Conservation (phyloP, 2,888 invertebrate species). For the Eulithis testata region DNA sequence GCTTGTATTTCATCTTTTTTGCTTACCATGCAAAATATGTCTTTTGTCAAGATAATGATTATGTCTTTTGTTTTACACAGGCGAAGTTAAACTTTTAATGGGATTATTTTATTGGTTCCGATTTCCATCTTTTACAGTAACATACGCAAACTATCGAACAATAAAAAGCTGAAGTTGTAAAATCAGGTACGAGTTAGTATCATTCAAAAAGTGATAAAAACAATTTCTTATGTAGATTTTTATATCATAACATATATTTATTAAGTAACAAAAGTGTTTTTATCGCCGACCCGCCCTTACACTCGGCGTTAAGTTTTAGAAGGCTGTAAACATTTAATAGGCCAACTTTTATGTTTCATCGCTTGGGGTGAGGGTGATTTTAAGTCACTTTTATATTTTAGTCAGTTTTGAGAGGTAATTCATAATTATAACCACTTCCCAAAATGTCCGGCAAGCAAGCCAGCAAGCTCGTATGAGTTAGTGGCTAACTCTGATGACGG, state of each 20-base stretch:
- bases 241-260: conserved; percentile 46
- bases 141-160: conserved; percentile 25
- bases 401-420: conserved; percentile 8
- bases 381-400: conserved; percentile 31
- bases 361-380: conserved; percentile 49
- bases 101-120: conserved; percentile 10
- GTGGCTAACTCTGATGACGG: too few relatives aligned
- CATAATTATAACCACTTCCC: conserved; percentile 8
- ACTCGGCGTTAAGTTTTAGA: conserved; percentile 58
- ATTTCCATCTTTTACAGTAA: not conserved
- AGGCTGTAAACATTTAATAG: conserved; percentile 78
- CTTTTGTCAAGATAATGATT: not conserved
- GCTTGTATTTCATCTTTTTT: too few relatives aligned
- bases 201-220: conserved; percentile 43
- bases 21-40: too few relatives aligned
- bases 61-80: not conserved
- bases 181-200: conserved; percentile 35
- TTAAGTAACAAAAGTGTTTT: conserved; percentile 54
- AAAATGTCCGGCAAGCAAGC: too few relatives aligned
- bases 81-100: conserved; percentile 1
- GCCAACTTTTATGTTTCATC: conserved; percentile 72
- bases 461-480: too few relatives aligned
- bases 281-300: conserved; percentile 48
- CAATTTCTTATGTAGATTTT: conserved; percentile 42
- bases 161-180: conserved; percentile 28